Evolutionary conservation across 2,888 invertebrate species (phyloP), one percentile per base, ranked within the genome.

Genomic region (Allophyes oxyacanthae): DNA sequence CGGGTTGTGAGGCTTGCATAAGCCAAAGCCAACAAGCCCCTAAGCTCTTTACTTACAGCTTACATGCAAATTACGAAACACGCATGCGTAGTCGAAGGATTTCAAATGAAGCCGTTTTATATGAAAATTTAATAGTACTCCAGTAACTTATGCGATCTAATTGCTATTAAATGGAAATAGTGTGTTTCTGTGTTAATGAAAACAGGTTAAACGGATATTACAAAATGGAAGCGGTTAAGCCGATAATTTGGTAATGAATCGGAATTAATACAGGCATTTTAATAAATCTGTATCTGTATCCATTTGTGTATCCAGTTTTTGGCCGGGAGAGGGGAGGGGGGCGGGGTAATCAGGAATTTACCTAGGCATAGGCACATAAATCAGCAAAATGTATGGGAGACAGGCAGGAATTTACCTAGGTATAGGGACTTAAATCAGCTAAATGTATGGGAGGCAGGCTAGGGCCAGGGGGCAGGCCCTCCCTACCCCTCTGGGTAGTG

Each of bases 41-140:
- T 85, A 86, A 91, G 87, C 88, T 87, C 83, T 85, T 81, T 79
- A 81, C 78, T 79, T 79, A 80, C 79, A 86, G 82, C 81, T 84
- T 82, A 83, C 82, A 89, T 86, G 86, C 79, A 87, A 84, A 86
- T 92, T 87, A 75, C 85, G 85, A 86, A 87, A 73, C 75, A 63
- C 68, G 59, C 66, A 74, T 74, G 72, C 60, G 55, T 68, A 51
- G 56, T 68, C 43, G 69, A 72, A 77, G 78, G 78, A 79, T 77
- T 82, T 77, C 14, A 68, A 70, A 66, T 58, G 62, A 65, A 76
- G 69, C 61, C 38, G 45, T 64, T 64, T 71, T 64, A 60, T 48
- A 63, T 46, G 49, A 60, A 64, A 62, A 41, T 43, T 58, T 57
- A 52, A 62, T 44, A 56, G 66, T 61, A 43, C 11, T 25, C 14